Conservation (phyloP, 2,888 invertebrate species). For the Chirona hameri region DNA sequence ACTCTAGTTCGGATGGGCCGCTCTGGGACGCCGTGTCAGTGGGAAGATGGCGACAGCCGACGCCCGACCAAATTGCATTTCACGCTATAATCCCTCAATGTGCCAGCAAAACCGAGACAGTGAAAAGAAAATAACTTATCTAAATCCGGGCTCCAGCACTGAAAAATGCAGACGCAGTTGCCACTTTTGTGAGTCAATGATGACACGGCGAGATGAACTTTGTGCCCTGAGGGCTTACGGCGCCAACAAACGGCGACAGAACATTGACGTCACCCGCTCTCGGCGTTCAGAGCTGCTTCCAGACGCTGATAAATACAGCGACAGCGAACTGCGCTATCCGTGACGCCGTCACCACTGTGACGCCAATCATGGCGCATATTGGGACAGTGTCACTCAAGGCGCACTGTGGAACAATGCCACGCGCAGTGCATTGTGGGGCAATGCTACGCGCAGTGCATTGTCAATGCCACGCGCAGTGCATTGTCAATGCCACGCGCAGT, state of each 20-base stretch:
- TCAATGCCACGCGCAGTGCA: background rate
- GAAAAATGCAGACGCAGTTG: background rate
- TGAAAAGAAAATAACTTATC: too few relatives aligned
- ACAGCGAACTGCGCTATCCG: too few relatives aligned
- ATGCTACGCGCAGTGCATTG: background rate
- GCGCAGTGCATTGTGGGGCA: background rate
- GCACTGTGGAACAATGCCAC: background rate
- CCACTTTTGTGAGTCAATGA: background rate
- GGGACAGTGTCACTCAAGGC: background rate
- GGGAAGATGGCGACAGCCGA: too few relatives aligned
- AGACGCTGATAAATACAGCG: too few relatives aligned
- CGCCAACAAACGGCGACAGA: too few relatives aligned
- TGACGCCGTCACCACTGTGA: background rate
- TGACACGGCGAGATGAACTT: background rate
- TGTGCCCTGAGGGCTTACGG: background rate
- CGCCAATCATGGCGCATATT: background rate
- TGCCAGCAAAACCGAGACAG: too few relatives aligned
- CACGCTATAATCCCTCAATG: too few relatives aligned
- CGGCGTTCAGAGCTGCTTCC: too few relatives aligned
- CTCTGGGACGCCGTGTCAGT: too few relatives aligned
- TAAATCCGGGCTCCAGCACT: background rate
- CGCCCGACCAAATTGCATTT: too few relatives aligned
- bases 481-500: background rate
- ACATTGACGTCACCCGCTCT: too few relatives aligned
- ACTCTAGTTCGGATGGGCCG: too few relatives aligned